Evolutionary conservation across 2,797 vertebrate genomes (phyloP).

Genomic region (Odontamblyopus lacepedii): DNA sequence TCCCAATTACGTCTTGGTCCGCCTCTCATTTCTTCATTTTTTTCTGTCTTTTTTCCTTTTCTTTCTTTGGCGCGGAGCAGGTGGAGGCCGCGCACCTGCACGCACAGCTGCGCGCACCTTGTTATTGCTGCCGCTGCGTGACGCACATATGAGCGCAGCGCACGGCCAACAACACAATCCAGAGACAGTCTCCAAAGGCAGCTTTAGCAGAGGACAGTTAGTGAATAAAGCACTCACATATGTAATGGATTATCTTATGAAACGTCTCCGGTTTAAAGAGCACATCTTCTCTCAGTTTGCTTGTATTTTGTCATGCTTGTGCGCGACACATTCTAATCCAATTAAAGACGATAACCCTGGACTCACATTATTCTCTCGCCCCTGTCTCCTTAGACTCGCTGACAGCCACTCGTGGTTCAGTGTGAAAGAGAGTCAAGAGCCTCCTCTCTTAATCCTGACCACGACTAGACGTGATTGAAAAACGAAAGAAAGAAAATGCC

Average conservation of each 20-base stretch:
- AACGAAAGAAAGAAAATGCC: constrained; percentile 64
- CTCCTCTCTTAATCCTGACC: constrained; percentile 67
- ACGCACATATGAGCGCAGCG: constrained; percentile 59
- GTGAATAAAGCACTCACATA: constrained; percentile 4
- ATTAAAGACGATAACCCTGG: constrained; percentile 78
- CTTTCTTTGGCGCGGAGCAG: constrained; percentile 48
- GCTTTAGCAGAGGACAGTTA: constrained; percentile 2
- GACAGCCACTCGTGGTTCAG: constrained; percentile 74
- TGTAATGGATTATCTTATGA: neutral
- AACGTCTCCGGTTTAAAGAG: neutral
- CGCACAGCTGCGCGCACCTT: constrained; percentile 69
- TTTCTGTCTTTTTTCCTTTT: neutral
- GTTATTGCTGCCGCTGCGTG: constrained; percentile 64
- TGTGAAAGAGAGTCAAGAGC: constrained; percentile 77
- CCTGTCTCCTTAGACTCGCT: constrained; percentile 65
- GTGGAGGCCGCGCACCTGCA: constrained; percentile 71
- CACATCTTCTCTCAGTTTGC: constrained; percentile 17
- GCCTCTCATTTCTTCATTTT: constrained; percentile 4
- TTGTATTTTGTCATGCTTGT: constrained; percentile 62
- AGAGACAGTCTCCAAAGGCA: constrained; percentile 24
- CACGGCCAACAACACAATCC: constrained; percentile 48
- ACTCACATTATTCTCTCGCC: constrained; percentile 68
- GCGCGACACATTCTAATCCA: constrained; percentile 81
- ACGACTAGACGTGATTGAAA: constrained; percentile 67
- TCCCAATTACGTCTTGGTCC: constrained; percentile 24